Conservation (phyloP, 2,113 vertebrate genomes). For the Petrocephalus zakoni region DNA sequence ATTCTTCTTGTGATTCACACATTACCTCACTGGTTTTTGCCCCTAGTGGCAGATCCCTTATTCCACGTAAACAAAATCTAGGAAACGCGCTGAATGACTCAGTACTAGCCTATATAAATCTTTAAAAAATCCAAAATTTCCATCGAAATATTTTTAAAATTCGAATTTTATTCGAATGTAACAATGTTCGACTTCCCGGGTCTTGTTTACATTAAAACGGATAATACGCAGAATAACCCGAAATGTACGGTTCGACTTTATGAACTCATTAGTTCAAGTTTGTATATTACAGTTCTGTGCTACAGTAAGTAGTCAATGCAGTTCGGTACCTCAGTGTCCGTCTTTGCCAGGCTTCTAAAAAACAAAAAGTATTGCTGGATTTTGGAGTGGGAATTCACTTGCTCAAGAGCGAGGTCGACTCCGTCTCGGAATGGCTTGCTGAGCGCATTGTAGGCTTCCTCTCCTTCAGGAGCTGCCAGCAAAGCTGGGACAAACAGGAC, state of each 20-base stretch:
- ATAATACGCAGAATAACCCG: not conserved
- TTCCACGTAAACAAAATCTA: not conserved
- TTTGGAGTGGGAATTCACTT: constrained; percentile 37
- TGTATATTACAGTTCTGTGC: not conserved
- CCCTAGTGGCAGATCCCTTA: not conserved
- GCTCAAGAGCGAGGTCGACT: constrained; percentile 52
- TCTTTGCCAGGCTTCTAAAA: constrained; percentile 42
- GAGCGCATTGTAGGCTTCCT: constrained; percentile 38
- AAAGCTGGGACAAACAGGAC: constrained; percentile 34
- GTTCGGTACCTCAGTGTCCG: constrained; percentile 47
- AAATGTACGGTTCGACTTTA: not conserved
- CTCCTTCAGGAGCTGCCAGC: constrained; percentile 21
- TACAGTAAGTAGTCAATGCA: not conserved
- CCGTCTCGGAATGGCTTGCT: constrained; percentile 47
- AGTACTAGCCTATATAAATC: not conserved
- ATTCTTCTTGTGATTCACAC: not conserved
- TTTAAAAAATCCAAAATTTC: not conserved
- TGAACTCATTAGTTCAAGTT: not conserved
- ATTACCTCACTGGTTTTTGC: not conserved
- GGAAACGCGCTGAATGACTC: not conserved
- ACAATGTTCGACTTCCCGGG: not conserved
- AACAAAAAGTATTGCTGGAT: constrained; percentile 55
- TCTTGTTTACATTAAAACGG: not conserved
- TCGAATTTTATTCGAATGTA: not conserved
- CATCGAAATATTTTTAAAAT: not conserved